phyloP scores from a whole-genome alignment of 1,140 invertebrate genomes.

The Rhizoglyphus robini region DNA sequence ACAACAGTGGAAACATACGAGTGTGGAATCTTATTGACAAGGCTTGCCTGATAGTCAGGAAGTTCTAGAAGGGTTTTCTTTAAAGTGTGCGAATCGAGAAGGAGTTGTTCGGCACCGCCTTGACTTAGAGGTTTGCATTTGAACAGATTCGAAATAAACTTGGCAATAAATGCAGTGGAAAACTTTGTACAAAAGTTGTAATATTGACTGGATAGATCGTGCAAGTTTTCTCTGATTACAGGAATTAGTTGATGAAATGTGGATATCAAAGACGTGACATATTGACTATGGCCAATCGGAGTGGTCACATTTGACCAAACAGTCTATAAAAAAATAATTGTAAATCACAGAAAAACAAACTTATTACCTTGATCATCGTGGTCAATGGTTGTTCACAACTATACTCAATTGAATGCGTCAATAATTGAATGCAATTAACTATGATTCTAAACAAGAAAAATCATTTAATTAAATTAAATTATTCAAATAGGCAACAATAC shows the following conservation, averaged over 20 bases:
- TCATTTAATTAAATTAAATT: conserved; percentile 19
- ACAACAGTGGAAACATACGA: conserved; percentile 70
- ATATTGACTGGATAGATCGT: conserved; percentile 91
- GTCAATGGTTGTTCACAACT: conserved; percentile 81
- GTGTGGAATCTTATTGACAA: conserved; percentile 32
- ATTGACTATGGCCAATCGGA: conserved; percentile 92
- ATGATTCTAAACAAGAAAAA: conserved; percentile 59
- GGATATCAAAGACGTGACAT: conserved; percentile 73
- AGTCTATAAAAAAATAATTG: conserved; percentile 42
- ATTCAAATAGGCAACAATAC: conserved; percentile 32
- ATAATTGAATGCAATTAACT: conserved; percentile 71
- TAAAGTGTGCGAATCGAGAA: conserved; percentile 91
- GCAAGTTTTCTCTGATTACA: conserved; percentile 74
- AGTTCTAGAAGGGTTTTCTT: conserved; percentile 91
- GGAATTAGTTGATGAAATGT: conserved; percentile 81
- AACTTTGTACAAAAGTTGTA: conserved; percentile 95
- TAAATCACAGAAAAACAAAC: neutral
- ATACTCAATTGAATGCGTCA: conserved; percentile 88
- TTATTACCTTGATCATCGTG: conserved; percentile 69
- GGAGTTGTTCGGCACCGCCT: conserved; percentile 82
- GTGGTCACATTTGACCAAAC: conserved; percentile 79
- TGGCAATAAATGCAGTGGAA: conserved; percentile 82
- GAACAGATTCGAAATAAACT: conserved; percentile 81
- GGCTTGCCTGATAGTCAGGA: conserved; percentile 76
- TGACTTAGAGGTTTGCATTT: conserved; percentile 86